A percentile compares a stretch with the other conserved stretches of the same genome.
phyloP scores from a whole-genome alignment of 2,888 invertebrate species.

The Netelia inedita region DNA sequence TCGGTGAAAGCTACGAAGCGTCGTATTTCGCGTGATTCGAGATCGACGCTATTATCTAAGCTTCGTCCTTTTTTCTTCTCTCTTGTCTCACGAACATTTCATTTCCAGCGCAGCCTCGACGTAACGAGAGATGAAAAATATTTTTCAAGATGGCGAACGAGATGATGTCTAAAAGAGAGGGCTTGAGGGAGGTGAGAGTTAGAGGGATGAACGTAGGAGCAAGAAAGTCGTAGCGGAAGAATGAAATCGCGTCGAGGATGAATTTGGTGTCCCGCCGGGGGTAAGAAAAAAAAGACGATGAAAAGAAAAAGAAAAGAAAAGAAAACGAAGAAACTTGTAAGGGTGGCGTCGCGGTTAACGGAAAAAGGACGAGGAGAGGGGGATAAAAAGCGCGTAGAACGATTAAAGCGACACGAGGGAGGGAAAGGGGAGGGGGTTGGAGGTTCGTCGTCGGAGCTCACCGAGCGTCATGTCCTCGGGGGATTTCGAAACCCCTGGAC shows the following conservation, averaged over 20 bases:
- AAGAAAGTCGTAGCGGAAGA: slow-evolving; percentile 44
- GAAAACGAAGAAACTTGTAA: background rate
- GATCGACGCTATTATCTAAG: slow-evolving; percentile 16
- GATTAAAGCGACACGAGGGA: slow-evolving; percentile 65
- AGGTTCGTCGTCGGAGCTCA: slow-evolving; percentile 55
- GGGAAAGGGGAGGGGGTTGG: too few relatives aligned
- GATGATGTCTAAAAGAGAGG: background rate
- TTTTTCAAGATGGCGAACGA: slow-evolving; percentile 4
- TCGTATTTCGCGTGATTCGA: slow-evolving; percentile 4
- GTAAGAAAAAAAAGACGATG: background rate
- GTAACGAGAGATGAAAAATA: slow-evolving; percentile 25
- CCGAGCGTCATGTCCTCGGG: slow-evolving; percentile 55
- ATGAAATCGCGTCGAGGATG: slow-evolving; percentile 51
- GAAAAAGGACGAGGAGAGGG: slow-evolving; percentile 43
- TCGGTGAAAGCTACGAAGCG: slow-evolving; percentile 45
- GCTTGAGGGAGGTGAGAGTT: too few relatives aligned
- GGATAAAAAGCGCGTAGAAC: slow-evolving; percentile 59
- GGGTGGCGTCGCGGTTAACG: slow-evolving; percentile 61
- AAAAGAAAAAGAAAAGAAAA: too few relatives aligned
- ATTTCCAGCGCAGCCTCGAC: slow-evolving; percentile 1
- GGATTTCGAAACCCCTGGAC: slow-evolving; percentile 53
- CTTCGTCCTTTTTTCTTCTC: background rate
- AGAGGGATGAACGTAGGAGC: slow-evolving; percentile 45
- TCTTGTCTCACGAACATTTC: background rate
- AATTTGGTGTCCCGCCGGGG: slow-evolving; percentile 61